phyloP scores from a whole-genome alignment of 2,113 vertebrate genomes.

The Muscicapa adusta region DNA sequence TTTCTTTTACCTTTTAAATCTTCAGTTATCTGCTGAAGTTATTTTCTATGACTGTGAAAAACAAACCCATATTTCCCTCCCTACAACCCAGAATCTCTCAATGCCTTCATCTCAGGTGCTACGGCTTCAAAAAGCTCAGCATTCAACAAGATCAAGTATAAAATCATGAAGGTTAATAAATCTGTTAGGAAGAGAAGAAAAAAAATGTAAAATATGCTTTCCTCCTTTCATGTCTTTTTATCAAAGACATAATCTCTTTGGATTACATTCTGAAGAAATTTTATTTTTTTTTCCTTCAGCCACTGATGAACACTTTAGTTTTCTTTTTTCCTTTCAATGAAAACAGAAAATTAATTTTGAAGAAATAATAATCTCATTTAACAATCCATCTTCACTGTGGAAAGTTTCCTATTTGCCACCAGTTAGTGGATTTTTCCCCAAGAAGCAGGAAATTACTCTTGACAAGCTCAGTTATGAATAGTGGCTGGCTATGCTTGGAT shows the following conservation, averaged over 20 bases:
- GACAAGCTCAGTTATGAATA: conserved; percentile 42
- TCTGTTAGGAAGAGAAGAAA: neutral
- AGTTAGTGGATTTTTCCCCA: conserved; percentile 39
- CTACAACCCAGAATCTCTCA: neutral
- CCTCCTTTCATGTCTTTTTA: neutral
- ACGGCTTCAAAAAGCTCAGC: neutral
- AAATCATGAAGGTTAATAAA: neutral
- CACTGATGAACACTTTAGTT: neutral
- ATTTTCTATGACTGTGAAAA: neutral
- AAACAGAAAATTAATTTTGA: neutral
- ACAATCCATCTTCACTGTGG: neutral
- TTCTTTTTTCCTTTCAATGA: neutral
- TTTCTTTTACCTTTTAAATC: neutral
- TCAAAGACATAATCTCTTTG: neutral
- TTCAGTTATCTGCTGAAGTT: neutral
- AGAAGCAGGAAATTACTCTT: conserved; percentile 45
- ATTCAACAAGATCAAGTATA: neutral
- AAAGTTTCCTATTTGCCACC: conserved; percentile 24
- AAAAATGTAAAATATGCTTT: neutral
- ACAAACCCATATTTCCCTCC: neutral
- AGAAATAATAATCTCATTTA: neutral
- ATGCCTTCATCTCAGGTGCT: neutral
- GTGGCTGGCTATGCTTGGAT: conserved; percentile 26
- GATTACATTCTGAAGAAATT: neutral
- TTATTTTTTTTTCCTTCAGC: neutral